Base-by-base conservation (phyloP, 2,113 vertebrate genomes). In the Psettodes erumei region DNA sequence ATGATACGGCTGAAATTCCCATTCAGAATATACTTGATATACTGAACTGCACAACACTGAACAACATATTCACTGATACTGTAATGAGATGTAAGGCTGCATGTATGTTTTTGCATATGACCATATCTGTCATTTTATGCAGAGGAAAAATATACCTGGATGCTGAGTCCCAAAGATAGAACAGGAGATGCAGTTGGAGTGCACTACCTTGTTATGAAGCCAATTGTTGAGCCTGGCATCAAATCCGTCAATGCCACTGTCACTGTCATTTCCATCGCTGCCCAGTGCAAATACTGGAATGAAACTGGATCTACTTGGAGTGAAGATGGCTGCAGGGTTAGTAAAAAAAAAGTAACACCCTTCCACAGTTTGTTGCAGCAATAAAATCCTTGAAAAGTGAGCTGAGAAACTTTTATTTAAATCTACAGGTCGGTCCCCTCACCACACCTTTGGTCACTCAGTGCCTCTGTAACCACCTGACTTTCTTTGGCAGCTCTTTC, bases 401-500 rank as follows among this genome's bases (percentile, higher is more conserved):
- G 8, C 16, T 43, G 35, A 66, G 19, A 81, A 27, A n/a, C 23
- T 16, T 27, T 2, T 51, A 9, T 67, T 10, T 75, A 9, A 72
- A 12, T 0, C 30, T 42, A 5, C 84, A 98, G 98, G 97, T 99
- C 10, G 97, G 98, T 27, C 95, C 95, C 0, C 89, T 88, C 84
- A 96, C 96, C 61, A 95, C 88, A 1, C 81, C 76, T 64, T 83
- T 78, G 63, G 92, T 91, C 50, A 96, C 93, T 1, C 97, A 98
- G 85, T 97, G 97, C 87, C 93, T 98, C 55, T 99, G 97, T 86
- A 96, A 95, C 84, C 97, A 99, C 77, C 89, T 99, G 74, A 99
- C 97, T 8, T 95, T 97, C 88, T 99, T 98, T 15, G 97, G 96
- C 67, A 98, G 96, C 89, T 96, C 96, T 0, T 96, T 99, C 88